Evolutionary conservation across 1,140 invertebrate species (phyloP), one percentile per base, ranked within the genome.

Genomic region (Pseudomyrmex flavicornis): DNA sequence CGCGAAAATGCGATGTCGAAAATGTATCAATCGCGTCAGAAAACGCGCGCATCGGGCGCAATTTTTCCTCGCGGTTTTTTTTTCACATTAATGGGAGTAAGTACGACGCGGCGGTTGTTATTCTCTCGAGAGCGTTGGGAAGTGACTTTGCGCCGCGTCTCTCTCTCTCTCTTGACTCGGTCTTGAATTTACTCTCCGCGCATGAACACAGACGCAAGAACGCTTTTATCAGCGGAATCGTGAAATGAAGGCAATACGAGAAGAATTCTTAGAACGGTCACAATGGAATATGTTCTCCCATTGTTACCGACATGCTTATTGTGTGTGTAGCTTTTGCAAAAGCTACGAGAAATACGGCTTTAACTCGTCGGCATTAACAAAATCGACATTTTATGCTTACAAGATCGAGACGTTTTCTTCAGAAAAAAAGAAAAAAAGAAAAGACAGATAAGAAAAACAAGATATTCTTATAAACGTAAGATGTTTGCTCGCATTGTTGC

Each of bases 81-180:
- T 54, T 52, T 54, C 22, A 12, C 4, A 54, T 66, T 54, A 54
- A 44, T 52, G 48, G 26, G 26, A 77, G 66, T 20, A 76, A 77
- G 66, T 44, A 76, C 12, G n/a, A 66, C 35, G 12, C 2, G 2
- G 46, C 35, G 3, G 26, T 26, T 26, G 26, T 66, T 54, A 54
- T 20, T 17, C 17, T 5, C 48, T 5, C 48, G 48, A 52, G 8
- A 54, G 35, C 52, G 26, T 46, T 61, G 48, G 17, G 17, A 50
- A 20, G 26, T 76, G 48, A 44, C 35, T 54, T 2, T 54, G 17
- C 48, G 35, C 5, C 0, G 35, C 5, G 35, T 35, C 35, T 66
- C 3, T 44, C 48, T 22, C 0, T 22, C 20, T 22, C 20, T 22
- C 20, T 22, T 22, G 20, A 22, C 20, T 22, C n/a, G 1, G 2